A percentile compares a stretch with the other conserved stretches of the same genome.
phyloP scores from a whole-genome alignment of 1,140 invertebrate species.

The Drosophila repletoides region DNA sequence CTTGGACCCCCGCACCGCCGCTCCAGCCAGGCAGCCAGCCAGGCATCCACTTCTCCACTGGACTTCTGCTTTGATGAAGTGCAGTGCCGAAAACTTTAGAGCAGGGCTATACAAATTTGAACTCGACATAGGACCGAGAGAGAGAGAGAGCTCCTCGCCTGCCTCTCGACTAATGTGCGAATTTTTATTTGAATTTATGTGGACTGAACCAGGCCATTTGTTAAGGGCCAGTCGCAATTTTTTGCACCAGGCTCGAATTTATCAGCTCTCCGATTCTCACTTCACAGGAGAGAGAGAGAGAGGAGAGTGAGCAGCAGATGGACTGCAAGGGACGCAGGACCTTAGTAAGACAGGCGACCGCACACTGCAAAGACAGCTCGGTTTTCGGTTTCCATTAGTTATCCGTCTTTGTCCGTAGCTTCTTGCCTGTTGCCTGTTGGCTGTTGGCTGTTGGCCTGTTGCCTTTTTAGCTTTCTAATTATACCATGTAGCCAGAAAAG shows the following conservation, averaged over 20 bases:
- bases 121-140: slow-evolving; percentile 21
- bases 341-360: slow-evolving; percentile 7
- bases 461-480: slow-evolving; percentile 67
- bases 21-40: not conserved
- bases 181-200: slow-evolving; percentile 76
- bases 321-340: too few relatives aligned
- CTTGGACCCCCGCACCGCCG: not conserved
- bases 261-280: slow-evolving; percentile 39
- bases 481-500: slow-evolving; percentile 60
- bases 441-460: slow-evolving; percentile 2
- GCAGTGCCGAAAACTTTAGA: slow-evolving; percentile 58
- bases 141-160: not conserved
- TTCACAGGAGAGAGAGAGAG: too few relatives aligned
- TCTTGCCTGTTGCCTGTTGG: slow-evolving; percentile 38
- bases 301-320: too few relatives aligned
- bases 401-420: slow-evolving; percentile 4
- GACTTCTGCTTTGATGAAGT: slow-evolving; percentile 69
- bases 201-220: slow-evolving; percentile 19
- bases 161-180: slow-evolving; percentile 59
- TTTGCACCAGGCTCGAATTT: slow-evolving; percentile 30
- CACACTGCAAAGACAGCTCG: slow-evolving; percentile 25
- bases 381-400: slow-evolving; percentile 65
- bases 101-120: slow-evolving; percentile 69
- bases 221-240: slow-evolving; percentile 26
- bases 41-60: not conserved